phyloP scores from a whole-genome alignment of 2,888 invertebrate species.

The Lathronympha strigana region DNA sequence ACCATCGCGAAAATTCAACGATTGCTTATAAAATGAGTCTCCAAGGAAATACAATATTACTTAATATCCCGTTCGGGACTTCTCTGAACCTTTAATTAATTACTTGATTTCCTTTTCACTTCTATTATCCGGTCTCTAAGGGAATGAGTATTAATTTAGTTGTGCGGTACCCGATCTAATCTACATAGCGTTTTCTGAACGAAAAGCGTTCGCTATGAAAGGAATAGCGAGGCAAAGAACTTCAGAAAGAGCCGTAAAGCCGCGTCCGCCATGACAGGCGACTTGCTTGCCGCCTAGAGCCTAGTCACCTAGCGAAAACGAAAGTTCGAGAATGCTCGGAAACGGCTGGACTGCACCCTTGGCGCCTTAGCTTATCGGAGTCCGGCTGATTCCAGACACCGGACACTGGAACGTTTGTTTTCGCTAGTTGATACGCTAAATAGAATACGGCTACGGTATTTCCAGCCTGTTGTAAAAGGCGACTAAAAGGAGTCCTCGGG shows the following conservation, averaged over 20 bases:
- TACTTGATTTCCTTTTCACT: slow-evolving; percentile 22
- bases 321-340: too few species aligned
- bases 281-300: too few species aligned
- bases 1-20: background rate
- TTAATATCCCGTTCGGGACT: slow-evolving; percentile 5
- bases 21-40: slow-evolving; percentile 13
- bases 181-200: slow-evolving; percentile 11
- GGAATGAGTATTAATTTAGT: slow-evolving; percentile 20
- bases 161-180: background rate
- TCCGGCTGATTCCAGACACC: too few species aligned
- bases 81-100: slow-evolving; percentile 22
- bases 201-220: background rate
- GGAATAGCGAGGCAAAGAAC: background rate
- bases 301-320: too few species aligned
- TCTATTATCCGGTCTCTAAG: slow-evolving; percentile 6
- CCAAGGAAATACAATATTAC: slow-evolving; percentile 6
- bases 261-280: too few species aligned
- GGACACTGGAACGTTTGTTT: too few species aligned
- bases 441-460: too few species aligned
- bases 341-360: too few species aligned
- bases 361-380: too few species aligned
- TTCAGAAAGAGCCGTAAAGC: background rate
- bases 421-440: too few species aligned
- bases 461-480: too few species aligned
- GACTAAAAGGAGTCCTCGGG: too few species aligned